Conservation (phyloP, 2,797 vertebrate species). For the Galaxias olidus region DNA sequence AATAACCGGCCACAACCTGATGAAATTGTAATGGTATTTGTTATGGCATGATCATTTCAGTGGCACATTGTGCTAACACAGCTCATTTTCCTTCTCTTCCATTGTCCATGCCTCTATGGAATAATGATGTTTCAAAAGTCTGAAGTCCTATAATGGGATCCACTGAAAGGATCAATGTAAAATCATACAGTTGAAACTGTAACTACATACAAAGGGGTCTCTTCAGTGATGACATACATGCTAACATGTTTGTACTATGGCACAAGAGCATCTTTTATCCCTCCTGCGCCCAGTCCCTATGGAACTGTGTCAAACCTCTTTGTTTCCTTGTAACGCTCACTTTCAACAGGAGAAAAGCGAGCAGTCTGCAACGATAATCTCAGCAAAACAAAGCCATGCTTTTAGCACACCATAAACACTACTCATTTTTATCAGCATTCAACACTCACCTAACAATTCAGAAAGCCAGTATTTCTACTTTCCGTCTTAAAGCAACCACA, state of each 20-base stretch:
- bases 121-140: background rate
- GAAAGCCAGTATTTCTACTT: background rate
- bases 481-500: background rate
- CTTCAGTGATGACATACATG: background rate
- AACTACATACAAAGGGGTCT: slow-evolving; percentile 1
- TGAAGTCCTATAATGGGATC: background rate
- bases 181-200: background rate
- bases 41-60: too few relatives aligned
- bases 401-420: background rate
- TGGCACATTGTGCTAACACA: too few relatives aligned
- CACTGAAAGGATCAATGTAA: slow-evolving; percentile 12
- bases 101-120: background rate
- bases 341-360: slow-evolving; percentile 6
- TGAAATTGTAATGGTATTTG: too few relatives aligned
- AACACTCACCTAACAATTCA: slow-evolving; percentile 10
- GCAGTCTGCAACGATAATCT: background rate
- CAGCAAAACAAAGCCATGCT: background rate
- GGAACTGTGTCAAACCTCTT: slow-evolving; percentile 12
- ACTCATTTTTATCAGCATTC: background rate
- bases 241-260: slow-evolving; percentile 2
- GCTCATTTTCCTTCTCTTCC: background rate
- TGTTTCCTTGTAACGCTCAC: background rate
- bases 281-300: slow-evolving; percentile 11
- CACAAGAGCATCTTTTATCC: slow-evolving; percentile 16
- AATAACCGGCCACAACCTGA: too few relatives aligned